Percentiles rank a stretch among this genome's conserved stretches.
Conservation (phyloP, 1,140 invertebrate genomes). For the Drosophila ficusphila region DNA sequence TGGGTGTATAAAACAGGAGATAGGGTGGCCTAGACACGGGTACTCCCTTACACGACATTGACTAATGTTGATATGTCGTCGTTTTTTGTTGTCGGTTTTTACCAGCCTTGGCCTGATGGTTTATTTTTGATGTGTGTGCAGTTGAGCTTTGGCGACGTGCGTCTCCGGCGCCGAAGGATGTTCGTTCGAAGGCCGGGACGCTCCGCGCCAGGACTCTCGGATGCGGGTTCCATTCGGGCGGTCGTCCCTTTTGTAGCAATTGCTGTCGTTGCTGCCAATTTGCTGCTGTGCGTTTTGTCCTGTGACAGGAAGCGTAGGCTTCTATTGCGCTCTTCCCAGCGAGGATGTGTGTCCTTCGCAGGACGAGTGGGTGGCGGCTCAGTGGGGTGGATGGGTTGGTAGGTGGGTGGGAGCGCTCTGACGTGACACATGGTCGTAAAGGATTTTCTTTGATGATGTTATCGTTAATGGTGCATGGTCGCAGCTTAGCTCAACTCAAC, state of each 20-base stretch:
- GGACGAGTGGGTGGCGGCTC: background rate
- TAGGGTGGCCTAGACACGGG: slow-evolving; percentile 62
- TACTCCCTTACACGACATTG: slow-evolving; percentile 75
- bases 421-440: slow-evolving; percentile 73
- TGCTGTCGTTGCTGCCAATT: slow-evolving; percentile 55
- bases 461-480: slow-evolving; percentile 74
- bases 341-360: background rate
- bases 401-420: slow-evolving; percentile 16
- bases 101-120: slow-evolving; percentile 51
- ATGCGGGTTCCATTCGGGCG: background rate
- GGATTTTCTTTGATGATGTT: slow-evolving; percentile 80
- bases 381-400: slow-evolving; percentile 3
- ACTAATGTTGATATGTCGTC: slow-evolving; percentile 80
- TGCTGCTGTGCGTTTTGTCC: slow-evolving; percentile 54
- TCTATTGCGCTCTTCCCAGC: slow-evolving; percentile 43
- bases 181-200: background rate
- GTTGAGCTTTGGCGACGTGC: slow-evolving; percentile 60
- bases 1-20: background rate
- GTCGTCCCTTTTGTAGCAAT: slow-evolving; percentile 64
- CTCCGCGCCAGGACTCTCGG: slow-evolving; percentile 10
- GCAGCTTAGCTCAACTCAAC: slow-evolving; percentile 17
- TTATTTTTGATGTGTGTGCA: slow-evolving; percentile 73
- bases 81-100: slow-evolving; percentile 55
- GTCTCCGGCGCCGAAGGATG: slow-evolving; percentile 40
- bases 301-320: slow-evolving; percentile 65